Conservation (phyloP, 1,140 invertebrate genomes). For the Sminthurinus signatus region DNA sequence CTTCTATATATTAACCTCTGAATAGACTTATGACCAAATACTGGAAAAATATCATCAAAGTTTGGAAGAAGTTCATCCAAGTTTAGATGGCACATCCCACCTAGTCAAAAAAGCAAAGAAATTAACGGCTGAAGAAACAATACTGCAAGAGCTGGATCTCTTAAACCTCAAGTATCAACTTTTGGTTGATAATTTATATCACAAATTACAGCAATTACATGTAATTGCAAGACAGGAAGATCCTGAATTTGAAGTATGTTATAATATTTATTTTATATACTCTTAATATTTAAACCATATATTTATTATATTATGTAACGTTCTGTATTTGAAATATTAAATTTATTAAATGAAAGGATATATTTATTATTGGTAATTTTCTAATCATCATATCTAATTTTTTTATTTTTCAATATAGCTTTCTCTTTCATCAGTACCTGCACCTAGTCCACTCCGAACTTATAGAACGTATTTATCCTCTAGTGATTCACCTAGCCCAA, state of each 20-base stretch:
- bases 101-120: slow-evolving; percentile 46
- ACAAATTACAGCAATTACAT: slow-evolving; percentile 56
- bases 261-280: too few relatives aligned
- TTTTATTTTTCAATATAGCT: slow-evolving; percentile 20
- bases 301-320: too few relatives aligned
- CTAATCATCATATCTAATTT: background rate
- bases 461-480: slow-evolving; percentile 27
- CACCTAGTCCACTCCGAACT: slow-evolving; percentile 41
- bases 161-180: slow-evolving; percentile 74
- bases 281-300: too few relatives aligned
- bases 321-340: too few relatives aligned
- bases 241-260: slow-evolving; percentile 30
- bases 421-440: slow-evolving; percentile 37
- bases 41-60: slow-evolving; percentile 82
- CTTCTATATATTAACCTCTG: background rate
- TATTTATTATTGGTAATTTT: background rate
- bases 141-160: slow-evolving; percentile 76
- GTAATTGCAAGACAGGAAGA: slow-evolving; percentile 33
- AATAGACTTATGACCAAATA: slow-evolving; percentile 78
- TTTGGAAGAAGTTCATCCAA: slow-evolving; percentile 77
- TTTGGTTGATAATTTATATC: slow-evolving; percentile 65
- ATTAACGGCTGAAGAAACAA: slow-evolving; percentile 62
- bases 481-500: slow-evolving; percentile 25
- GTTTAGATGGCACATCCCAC: slow-evolving; percentile 61
- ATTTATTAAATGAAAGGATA: slow-evolving; percentile 3